Evolutionary conservation across 2,797 vertebrate species (phyloP), one percentile per base, ranked within the genome.

Genomic region (Rhinoraja longicauda): DNA sequence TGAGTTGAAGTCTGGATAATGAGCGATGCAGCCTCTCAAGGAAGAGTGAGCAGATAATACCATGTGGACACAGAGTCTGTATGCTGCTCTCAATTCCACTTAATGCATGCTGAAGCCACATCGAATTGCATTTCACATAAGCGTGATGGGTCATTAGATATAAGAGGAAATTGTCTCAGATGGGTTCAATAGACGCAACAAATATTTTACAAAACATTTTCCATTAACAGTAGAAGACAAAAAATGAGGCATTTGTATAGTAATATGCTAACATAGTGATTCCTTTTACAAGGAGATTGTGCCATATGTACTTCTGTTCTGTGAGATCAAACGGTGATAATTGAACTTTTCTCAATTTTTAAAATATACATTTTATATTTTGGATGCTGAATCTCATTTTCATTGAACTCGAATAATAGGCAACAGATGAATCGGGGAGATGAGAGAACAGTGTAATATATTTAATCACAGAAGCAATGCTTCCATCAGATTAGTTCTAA

Each of bases 121-220:
- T 96, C 93, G 94, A 95, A 96, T 95, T 96, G 94, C 96, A 96
- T 96, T 96, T 96, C 97, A 96, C 96, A 96, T 97, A 97, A 97
- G 96, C 96, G 96, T 96, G 96, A 98, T 96, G 98, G 97, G 95
- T 98, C 98, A 98, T 99, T 99, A 98, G 97, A 97, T 97, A 97
- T 97, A 97, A 96, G 97, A 97, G 97, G 97, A 98, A 98, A 99
- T 98, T 97, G 97, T 97, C 97, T 97, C 96, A 96, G 97, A 98
- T 97, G 96, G 97, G 97, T 96, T 98, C 97, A 97, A 98, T 98
- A 98, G 98, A 98, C 98, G 98, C 98, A 98, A 97, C 96, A 97
- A 96, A 96, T 97, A 96, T 97, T 97, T 97, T 97, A 97, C 96
- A 96, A 95, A 97, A 96, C 96, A 95, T 95, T 97, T 97, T 97